Evolutionary conservation across 1,140 invertebrate species (phyloP), one percentile per base, ranked within the genome.

Genomic region (Neuroterus valhalla): DNA sequence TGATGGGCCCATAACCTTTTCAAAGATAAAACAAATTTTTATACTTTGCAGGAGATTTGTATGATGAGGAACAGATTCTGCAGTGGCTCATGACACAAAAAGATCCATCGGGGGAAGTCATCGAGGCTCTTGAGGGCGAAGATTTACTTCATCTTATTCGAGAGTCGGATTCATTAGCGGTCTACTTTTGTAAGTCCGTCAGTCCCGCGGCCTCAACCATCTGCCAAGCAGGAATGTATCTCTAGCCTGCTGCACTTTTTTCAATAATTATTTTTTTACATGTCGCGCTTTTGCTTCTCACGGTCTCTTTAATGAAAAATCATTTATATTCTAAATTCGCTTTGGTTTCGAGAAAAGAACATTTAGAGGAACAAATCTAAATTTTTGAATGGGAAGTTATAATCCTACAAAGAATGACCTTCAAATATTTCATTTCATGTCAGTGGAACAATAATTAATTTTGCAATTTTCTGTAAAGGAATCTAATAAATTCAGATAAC

Each of bases 21-120:
- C 10, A 38, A 17, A 17, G 45, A 48, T 8, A 21, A 55, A 52
- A 55, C 62, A 42, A 62, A 62, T 55, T 69, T 12, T 50, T 55
- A 31, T 19, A 12, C 42, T 78, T 87, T 81, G 12, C 82, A 96
- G 95, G 96, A 78, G 96, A 98, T 88, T 87, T 98, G 52, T 97
- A 96, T 83, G 95, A 97, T 86, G 96, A 97, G 90, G 94, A 97
- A 78, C 94, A 95, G 84, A 94, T 98, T 78, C 89, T 98, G 2
- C 95, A 94, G 86, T 98, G 97, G 97, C 89, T 98, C 26, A 87
- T 98, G 77, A 95, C 95, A 46, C 96, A 97, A 88, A 97, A 98
- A 86, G 96, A 97, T 90, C 95, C 96, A 68, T 94, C 95, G 48
- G 95, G 95, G 68, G 96, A 97, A 85, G 93, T 96, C 52, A 98